Conservation (phyloP, 2,113 vertebrate species). For the Stegostoma tigrinum region DNA sequence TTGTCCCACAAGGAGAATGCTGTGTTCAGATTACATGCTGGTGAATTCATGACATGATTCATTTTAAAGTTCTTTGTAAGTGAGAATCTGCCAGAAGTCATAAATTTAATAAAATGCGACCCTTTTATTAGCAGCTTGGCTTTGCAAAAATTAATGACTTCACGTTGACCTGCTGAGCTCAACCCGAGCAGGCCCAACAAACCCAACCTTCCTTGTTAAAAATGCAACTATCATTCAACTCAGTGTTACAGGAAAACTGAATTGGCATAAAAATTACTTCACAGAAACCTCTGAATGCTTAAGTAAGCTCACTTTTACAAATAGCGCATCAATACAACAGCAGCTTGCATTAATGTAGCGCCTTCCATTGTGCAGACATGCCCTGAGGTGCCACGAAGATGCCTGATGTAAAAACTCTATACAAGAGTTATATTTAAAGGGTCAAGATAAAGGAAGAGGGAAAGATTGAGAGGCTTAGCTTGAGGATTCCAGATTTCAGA, state of each 20-base stretch:
- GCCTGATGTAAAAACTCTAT: not conserved
- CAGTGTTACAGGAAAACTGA: not conserved
- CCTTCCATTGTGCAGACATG: not conserved
- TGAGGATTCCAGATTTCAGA: not conserved
- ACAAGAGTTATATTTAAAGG: not conserved
- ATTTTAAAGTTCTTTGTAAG: not conserved
- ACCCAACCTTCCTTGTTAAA: not conserved
- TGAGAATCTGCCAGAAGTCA: not conserved
- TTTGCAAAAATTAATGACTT: not conserved
- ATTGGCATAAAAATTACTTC: not conserved
- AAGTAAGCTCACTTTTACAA: not conserved
- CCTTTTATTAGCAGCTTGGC: not conserved
- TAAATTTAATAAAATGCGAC: not conserved
- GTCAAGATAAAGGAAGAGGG: not conserved
- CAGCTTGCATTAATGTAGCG: not conserved
- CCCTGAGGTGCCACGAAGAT: not conserved
- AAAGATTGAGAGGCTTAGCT: not conserved
- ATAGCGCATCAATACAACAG: not conserved
- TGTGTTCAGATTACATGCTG: not conserved
- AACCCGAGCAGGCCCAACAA: not conserved
- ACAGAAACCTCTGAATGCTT: not conserved
- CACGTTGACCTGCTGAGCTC: not conserved
- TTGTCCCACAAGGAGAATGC: not conserved
- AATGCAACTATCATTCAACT: not conserved
- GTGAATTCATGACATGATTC: not conserved